A percentile compares a stretch with the other conserved stretches of the same genome.
Evolutionary conservation across 2,888 invertebrate species (phyloP).

Genomic region (Stegana nigrithorax): DNA sequence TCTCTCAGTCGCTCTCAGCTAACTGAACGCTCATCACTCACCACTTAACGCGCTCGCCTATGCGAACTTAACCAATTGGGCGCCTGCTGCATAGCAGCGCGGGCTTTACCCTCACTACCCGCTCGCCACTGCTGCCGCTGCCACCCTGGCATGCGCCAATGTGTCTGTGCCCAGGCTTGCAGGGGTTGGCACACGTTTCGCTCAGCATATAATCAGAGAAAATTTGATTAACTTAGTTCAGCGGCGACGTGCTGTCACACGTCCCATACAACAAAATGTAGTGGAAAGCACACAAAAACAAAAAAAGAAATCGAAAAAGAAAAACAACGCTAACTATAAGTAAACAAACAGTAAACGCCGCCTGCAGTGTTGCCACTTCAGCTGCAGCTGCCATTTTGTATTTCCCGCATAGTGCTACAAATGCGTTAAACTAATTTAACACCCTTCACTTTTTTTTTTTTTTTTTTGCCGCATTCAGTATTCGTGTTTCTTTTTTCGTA

Average conservation of each 20-base stretch:
- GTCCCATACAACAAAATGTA: no score
- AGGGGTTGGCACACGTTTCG: no score
- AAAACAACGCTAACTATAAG: background rate
- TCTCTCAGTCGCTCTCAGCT: no score
- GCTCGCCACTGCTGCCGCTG: no score
- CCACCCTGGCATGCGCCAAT: no score
- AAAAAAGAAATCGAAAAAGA: background rate
- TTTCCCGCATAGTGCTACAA: constrained; percentile 9
- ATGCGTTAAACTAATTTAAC: background rate
- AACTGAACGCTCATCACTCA: no score
- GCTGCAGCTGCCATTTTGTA: constrained; percentile 18
- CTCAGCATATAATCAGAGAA: constrained; percentile 1
- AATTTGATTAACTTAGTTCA: constrained; percentile 7
- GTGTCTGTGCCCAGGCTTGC: no score
- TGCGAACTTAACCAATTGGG: no score
- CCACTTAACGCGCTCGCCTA: no score
- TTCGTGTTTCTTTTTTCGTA: background rate
- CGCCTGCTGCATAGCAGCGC: background rate
- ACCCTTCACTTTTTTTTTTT: background rate
- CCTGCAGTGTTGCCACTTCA: constrained; percentile 1
- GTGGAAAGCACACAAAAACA: background rate
- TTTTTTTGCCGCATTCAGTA: background rate
- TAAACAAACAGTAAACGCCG: background rate
- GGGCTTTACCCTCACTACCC: background rate
- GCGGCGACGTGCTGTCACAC: no score